Evolutionary conservation across 2,113 vertebrate species (phyloP), one percentile per base, ranked within the genome.

Genomic region (Channa maculata): DNA sequence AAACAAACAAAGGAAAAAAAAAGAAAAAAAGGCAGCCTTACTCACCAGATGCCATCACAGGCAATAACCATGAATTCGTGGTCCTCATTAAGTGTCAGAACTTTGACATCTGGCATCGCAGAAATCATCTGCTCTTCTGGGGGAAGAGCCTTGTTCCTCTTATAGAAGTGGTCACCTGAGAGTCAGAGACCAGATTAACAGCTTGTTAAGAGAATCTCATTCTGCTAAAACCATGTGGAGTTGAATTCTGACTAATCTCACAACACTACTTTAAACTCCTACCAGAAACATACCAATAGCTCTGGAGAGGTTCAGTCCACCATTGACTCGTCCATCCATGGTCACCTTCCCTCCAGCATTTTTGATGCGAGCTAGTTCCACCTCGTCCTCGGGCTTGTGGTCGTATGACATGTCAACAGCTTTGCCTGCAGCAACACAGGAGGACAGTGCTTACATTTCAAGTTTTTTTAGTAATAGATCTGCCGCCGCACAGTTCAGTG

Each of bases 61-160:
- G 98, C 98, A 33, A 99, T 98, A 86, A 99, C 96, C 98, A 99
- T 99, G 86, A 99, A 99, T 75, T 99, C 97, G 0, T 99, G 96
- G 43, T 98, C 96, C 0, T 97, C 96, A 0, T 96, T 98, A 75
- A 99, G 96, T 8, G 97, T 96, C 91, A 99, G 89, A 77, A 97
- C 95, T 89, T 98, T 99, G 85, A 99, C 95, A 51, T 99, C 98
- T 0, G 98, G 98, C 92, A 98, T 88, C 3, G 97, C 95, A 12
- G 98, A 99, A 83, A 99, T 99, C 98, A 99, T 99, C 92, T 99
- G 98, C 78, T 99, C 97, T 69, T 99, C 97, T 0, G 98, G 95
- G 8, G 96, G 95, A 50, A 99, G 93, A 65, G 93, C 93, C 92
- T 96, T 97, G 94, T 99, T 99, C 82, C 98, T 94, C 89, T 99